Base-by-base conservation (phyloP, 2,888 invertebrate species). In the Bombyx huttoni region DNA sequence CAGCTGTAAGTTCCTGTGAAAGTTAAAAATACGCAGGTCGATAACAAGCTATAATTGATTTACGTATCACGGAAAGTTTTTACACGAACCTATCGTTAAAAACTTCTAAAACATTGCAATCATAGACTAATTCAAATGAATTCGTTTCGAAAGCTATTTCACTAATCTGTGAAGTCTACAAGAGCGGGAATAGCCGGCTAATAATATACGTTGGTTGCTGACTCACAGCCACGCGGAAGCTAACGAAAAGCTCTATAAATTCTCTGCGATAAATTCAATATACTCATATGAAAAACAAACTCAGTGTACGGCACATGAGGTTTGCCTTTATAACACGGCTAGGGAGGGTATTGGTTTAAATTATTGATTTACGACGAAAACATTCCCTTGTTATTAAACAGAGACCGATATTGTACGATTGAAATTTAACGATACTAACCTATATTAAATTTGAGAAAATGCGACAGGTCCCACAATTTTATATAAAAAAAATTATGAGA, bases 191-290 rank as follows among this genome's bases (percentile, higher is more conserved):
- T 81, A 82, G 75, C 57, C 61, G 57, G 65, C 78, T 81, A 82
- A 75, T 73, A 78, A 81, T 82, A 82, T 57, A 53, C 63, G 52
- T 58, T 58, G 62, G 65, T 56, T 64, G 69, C 69, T 81, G 83
- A 84, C 67, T 75, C 71, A 75, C 62, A 64, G 53, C 65, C 68
- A 75, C 68, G 67, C 76, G 75, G 78, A 79, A 81, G 76, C 73
- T 68, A 68, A 70, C 68, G 72, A 75, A 77, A 80, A 78, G 70
- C 65, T 73, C 69, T 74, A 76, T 75, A 76, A 75, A 81, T 78
- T 75, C 70, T 68, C 57, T 64, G 62, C 64, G 73, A 77, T 79
- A 76, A 78, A 79, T 79, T 70, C 63, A 68, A 72, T 65, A 62
- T 54, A 61, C 59, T 62, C 58, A 35, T 54, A 53, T 50, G 54